phyloP scores from a whole-genome alignment of 2,113 vertebrate genomes.

The Nothobranchius kuhntae region DNA sequence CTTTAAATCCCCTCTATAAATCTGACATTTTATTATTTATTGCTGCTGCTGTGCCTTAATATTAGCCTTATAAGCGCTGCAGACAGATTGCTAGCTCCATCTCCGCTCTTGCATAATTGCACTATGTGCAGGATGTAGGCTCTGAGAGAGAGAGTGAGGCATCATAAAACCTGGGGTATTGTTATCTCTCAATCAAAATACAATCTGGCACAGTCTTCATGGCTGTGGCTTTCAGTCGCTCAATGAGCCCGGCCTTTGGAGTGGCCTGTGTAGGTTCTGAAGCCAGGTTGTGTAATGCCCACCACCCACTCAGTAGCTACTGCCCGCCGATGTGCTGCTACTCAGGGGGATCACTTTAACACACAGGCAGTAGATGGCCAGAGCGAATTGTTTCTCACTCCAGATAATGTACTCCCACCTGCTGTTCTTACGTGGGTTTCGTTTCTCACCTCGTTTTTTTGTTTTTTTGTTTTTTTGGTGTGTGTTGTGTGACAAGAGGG shows the following conservation, averaged over 20 bases:
- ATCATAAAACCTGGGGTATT: constrained; percentile 14
- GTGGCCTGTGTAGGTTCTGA: constrained; percentile 77
- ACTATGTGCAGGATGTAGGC: constrained; percentile 16
- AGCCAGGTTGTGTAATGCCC: constrained; percentile 74
- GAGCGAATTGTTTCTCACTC: constrained; percentile 73
- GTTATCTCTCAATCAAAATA: constrained; percentile 57
- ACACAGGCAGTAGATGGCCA: constrained; percentile 61
- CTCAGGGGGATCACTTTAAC: constrained; percentile 66
- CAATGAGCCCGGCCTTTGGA: constrained; percentile 61
- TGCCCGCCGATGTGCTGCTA: constrained; percentile 62
- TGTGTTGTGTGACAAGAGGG: constrained; percentile 59
- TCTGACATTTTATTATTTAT: neutral
- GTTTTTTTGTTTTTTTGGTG: constrained; percentile 1
- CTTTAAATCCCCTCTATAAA: constrained; percentile 6
- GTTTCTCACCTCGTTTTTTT: constrained; percentile 58
- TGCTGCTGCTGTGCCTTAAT: neutral
- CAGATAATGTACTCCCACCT: constrained; percentile 78
- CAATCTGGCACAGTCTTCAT: constrained; percentile 38
- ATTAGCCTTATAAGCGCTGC: constrained; percentile 3
- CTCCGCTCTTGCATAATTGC: constrained; percentile 31
- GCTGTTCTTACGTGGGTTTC: constrained; percentile 68
- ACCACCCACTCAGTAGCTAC: constrained; percentile 68
- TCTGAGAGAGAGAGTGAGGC: constrained; percentile 1
- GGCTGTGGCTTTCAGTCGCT: constrained; percentile 35
- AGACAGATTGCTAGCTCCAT: constrained; percentile 24